phyloP scores from a whole-genome alignment of 2,113 vertebrate genomes.

The Ciconia boyciana region DNA sequence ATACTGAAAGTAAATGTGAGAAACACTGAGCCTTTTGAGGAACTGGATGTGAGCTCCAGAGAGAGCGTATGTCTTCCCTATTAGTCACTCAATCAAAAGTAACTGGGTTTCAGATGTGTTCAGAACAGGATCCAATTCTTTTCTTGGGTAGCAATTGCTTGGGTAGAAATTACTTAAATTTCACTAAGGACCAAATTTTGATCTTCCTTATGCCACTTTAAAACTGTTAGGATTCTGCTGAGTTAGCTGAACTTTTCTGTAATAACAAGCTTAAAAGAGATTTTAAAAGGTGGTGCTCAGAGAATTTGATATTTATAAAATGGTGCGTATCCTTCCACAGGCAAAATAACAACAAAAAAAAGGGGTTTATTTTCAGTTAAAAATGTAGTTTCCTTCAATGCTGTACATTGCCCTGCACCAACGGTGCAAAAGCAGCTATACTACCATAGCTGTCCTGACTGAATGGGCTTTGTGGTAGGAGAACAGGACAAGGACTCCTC shows the following conservation, averaged over 20 bases:
- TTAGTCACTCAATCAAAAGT: not conserved
- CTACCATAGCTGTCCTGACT: not conserved
- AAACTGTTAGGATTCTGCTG: not conserved
- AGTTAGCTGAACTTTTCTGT: not conserved
- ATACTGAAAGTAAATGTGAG: slow-evolving; percentile 1
- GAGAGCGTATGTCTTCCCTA: not conserved
- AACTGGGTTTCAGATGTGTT: not conserved
- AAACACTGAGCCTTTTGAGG: not conserved
- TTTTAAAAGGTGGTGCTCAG: not conserved
- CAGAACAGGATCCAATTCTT: not conserved
- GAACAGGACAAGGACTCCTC: not conserved
- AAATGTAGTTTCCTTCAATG: not conserved
- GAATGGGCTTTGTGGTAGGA: not conserved
- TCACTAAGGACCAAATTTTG: not conserved
- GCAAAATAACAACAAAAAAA: not conserved
- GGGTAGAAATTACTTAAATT: not conserved
- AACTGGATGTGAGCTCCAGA: not conserved
- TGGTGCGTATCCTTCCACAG: not conserved
- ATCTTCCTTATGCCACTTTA: not conserved
- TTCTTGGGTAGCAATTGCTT: not conserved
- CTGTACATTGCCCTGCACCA: not conserved
- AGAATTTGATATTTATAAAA: not conserved
- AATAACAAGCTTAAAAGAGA: not conserved
- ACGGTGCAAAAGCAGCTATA: not conserved
- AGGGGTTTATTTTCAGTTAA: not conserved